A percentile compares a stretch with the other conserved stretches of the same genome.
These are phyloP conservation scores for Lamproptera curius DNA, from an alignment of 2,888 invertebrate species.

Conservation along the genomic window DNA sequence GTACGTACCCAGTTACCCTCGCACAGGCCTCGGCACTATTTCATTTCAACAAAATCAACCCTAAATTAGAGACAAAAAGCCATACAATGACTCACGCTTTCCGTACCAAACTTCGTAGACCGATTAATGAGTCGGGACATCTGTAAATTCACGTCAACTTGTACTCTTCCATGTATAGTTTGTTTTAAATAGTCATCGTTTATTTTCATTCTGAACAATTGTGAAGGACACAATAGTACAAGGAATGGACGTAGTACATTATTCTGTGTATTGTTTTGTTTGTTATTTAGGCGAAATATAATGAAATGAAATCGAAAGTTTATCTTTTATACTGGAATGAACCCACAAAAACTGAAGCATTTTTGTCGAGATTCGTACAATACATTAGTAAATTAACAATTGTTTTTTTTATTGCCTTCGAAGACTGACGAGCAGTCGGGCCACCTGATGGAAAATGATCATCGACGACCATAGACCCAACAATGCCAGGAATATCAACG, in stretches of 20 bases:
- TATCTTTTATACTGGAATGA: too few relatives aligned
- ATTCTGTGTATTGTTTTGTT: background rate
- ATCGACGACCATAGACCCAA: too few relatives aligned
- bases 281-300: background rate
- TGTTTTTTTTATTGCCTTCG: too few relatives aligned
- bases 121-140: constrained; percentile 11
- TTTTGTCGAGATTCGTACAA: too few relatives aligned
- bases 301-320: too few relatives aligned
- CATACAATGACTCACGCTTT: constrained; percentile 22
- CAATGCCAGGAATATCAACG: too few relatives aligned
- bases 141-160: constrained; percentile 3
- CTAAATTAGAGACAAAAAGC: constrained; percentile 35
- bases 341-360: too few relatives aligned
- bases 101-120: constrained; percentile 4
- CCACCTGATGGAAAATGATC: too few relatives aligned
- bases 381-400: too few relatives aligned
- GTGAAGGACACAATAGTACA: background rate
- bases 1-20: constrained; percentile 44
- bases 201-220: background rate
- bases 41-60: constrained; percentile 47
- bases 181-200: background rate
- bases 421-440: too few relatives aligned
- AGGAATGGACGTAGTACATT: too few relatives aligned
- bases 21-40: constrained; percentile 37
- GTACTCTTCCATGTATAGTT: constrained; percentile 3